Conservation (phyloP, 2,888 invertebrate genomes). For the Drosophila lutescens region DNA sequence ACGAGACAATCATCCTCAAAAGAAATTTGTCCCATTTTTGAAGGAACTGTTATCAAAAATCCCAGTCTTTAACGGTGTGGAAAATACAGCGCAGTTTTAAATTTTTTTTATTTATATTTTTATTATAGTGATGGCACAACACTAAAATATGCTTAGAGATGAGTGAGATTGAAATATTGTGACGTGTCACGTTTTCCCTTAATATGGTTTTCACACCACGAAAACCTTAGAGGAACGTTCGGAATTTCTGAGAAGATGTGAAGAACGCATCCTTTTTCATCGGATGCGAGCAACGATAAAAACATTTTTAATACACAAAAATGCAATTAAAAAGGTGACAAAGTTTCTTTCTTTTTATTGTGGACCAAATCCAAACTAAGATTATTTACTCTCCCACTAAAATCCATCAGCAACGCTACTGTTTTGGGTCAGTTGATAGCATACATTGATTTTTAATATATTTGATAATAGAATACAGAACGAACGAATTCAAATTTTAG, state of each 20-base stretch:
- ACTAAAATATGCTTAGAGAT: conserved; percentile 4
- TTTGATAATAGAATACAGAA: neutral
- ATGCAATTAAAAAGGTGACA: too few relatives aligned
- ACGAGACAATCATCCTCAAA: conserved; percentile 30
- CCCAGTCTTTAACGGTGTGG: neutral
- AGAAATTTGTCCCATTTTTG: conserved; percentile 22
- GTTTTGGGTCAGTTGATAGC: too few relatives aligned
- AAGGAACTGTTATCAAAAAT: neutral
- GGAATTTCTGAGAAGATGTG: neutral
- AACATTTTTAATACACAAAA: too few relatives aligned
- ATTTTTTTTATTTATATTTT: conserved; percentile 37
- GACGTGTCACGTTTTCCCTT: neutral
- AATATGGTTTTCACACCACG: neutral
- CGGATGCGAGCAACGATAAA: too few relatives aligned
- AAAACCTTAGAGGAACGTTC: neutral
- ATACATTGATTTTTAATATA: neutral
- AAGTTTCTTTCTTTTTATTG: too few relatives aligned
- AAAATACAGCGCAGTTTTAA: conserved; percentile 18
- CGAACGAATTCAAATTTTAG: neutral
- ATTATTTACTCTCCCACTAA: too few relatives aligned
- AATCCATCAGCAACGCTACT: too few relatives aligned
- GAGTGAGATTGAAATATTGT: neutral
- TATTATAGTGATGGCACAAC: conserved; percentile 19
- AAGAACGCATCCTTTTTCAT: neutral
- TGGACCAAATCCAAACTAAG: too few relatives aligned